Conservation (phyloP, 2,888 invertebrate genomes). For the Apoderus coryli region DNA sequence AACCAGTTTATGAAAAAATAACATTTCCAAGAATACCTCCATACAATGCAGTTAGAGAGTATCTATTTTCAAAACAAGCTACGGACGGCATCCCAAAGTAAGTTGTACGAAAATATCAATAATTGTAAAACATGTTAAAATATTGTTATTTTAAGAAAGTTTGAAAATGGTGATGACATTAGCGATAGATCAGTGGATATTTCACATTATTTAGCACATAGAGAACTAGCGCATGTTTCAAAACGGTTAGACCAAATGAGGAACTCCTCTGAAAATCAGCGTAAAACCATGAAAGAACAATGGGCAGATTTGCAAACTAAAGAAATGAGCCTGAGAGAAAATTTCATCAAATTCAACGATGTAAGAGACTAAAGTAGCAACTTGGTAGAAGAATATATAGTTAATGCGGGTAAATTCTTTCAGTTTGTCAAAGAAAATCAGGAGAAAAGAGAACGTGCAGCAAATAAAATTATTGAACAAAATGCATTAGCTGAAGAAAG, state of each 20-base stretch:
- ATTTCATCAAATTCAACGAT: slow-evolving; percentile 15
- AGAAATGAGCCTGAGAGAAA: slow-evolving; percentile 13
- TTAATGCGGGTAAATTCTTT: too few species aligned
- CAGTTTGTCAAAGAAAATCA: slow-evolving; percentile 18
- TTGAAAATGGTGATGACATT: slow-evolving; percentile 13
- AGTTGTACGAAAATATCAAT: too few species aligned
- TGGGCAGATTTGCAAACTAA: slow-evolving; percentile 15
- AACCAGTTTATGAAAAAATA: too few species aligned
- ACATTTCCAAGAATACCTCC: too few species aligned
- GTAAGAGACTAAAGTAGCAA: too few species aligned
- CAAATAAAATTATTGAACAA: slow-evolving; percentile 12
- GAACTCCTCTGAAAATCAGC: slow-evolving; percentile 10
- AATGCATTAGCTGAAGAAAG: slow-evolving; percentile 10
- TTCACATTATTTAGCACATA: slow-evolving; percentile 13
- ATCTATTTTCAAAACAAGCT: too few species aligned
- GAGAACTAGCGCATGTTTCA: slow-evolving; percentile 11
- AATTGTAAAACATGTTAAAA: too few species aligned
- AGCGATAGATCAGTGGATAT: slow-evolving; percentile 14
- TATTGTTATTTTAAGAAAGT: slow-evolving; percentile 10
- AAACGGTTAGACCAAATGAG: slow-evolving; percentile 12
- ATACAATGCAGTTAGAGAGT: too few species aligned
- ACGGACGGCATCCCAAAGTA: too few species aligned
- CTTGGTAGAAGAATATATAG: too few species aligned
- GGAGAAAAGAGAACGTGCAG: slow-evolving; percentile 15
- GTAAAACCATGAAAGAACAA: slow-evolving; percentile 13